phyloP scores from a whole-genome alignment of 2,113 vertebrate species.

The Cacatua alba region DNA sequence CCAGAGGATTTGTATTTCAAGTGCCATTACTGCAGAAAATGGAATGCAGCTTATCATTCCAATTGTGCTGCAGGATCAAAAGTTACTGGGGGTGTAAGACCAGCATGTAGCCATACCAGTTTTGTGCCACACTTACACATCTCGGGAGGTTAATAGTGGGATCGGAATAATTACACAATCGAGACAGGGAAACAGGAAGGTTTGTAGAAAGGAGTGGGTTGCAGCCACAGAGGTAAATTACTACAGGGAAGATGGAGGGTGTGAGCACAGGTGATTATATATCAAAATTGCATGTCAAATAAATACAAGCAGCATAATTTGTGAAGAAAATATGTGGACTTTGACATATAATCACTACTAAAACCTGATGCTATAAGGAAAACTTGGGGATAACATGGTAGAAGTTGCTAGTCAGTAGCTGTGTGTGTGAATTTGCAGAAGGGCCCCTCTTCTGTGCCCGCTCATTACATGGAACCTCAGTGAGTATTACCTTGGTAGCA shows the following conservation, averaged over 20 bases:
- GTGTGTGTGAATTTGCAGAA: not conserved
- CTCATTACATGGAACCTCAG: fast-evolving
- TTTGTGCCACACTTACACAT: not conserved
- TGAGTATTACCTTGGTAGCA: not conserved
- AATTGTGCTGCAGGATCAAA: fast-evolving
- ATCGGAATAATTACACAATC: not conserved
- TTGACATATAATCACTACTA: not conserved
- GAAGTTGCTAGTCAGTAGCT: not conserved
- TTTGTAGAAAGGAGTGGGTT: not conserved
- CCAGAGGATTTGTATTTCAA: not conserved
- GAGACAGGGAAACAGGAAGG: not conserved
- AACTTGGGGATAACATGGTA: not conserved
- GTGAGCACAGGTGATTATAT: not conserved
- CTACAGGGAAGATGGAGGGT: not conserved
- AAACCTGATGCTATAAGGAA: not conserved
- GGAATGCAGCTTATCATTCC: not conserved
- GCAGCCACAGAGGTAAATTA: not conserved
- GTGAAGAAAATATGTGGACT: not conserved
- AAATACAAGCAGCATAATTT: not conserved
- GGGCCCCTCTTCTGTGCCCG: not conserved
- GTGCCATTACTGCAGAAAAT: not conserved
- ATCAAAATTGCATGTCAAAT: not conserved
- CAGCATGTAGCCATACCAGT: not conserved
- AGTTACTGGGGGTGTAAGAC: not conserved
- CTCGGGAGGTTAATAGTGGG: fast-evolving